These are phyloP conservation scores for Megalops cyprinoides DNA, from an alignment of 2,797 vertebrate species.

Conservation along the genomic window DNA sequence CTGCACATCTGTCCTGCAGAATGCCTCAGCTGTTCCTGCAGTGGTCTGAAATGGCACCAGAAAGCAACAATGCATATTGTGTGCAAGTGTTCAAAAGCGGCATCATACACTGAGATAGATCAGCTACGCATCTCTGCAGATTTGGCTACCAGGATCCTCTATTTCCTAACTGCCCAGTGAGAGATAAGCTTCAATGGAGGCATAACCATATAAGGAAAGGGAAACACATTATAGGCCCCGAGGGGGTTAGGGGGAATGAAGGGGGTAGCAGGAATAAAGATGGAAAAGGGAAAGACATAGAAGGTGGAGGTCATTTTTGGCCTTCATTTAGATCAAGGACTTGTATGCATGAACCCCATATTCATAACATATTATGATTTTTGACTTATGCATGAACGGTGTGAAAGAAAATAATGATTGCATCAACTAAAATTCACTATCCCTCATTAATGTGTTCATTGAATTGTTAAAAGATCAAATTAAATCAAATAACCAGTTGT, in stretches of 20 bases:
- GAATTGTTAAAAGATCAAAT: background rate
- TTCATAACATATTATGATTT: background rate
- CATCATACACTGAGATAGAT: background rate
- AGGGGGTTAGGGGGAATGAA: background rate
- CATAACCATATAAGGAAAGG: slow-evolving; percentile 6
- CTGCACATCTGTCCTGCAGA: too few relatives aligned
- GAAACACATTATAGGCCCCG: slow-evolving; percentile 9
- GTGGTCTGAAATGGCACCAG: background rate
- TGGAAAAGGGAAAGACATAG: slow-evolving; percentile 9
- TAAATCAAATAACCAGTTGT: slow-evolving; percentile 7
- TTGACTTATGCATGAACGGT: background rate
- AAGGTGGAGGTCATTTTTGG: slow-evolving; percentile 9
- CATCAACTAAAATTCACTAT: background rate
- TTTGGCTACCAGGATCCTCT: background rate
- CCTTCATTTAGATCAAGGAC: slow-evolving; percentile 16
- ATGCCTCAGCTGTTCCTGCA: background rate
- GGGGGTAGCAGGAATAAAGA: background rate
- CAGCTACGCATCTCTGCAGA: background rate
- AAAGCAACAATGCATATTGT: background rate
- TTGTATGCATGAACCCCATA: background rate
- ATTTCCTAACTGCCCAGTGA: background rate
- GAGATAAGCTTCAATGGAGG: slow-evolving; percentile 8
- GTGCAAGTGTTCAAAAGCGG: background rate
- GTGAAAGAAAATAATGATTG: background rate
- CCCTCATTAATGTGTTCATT: slow-evolving; percentile 11